Evolutionary conservation across 2,797 vertebrate genomes (phyloP).

Genomic region (Distichodus sexfasciatus): DNA sequence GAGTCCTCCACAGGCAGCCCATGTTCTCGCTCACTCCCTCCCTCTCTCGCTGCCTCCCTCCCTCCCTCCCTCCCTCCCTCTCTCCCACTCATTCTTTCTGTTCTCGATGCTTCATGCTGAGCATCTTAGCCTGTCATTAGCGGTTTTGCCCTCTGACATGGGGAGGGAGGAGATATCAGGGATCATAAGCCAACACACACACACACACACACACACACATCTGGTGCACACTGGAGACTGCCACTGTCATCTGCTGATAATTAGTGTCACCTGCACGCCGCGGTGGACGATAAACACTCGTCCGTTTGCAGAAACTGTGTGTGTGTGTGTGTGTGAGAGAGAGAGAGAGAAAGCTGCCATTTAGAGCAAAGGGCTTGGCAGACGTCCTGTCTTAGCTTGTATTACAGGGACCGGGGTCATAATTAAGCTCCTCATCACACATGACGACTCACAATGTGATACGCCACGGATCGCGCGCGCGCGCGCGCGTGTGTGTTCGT

Average conservation of each 20-base stretch:
- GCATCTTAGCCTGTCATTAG: constrained; percentile 53
- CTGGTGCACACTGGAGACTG: constrained; percentile 80
- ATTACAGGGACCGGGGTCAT: constrained; percentile 42
- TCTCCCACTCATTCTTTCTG: constrained; percentile 39
- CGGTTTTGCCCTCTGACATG: constrained; percentile 47
- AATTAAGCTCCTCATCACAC: constrained; percentile 46
- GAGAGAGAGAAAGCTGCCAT: constrained; percentile 14
- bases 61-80: neutral
- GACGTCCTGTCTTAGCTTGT: constrained; percentile 24
- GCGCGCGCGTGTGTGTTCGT: neutral
- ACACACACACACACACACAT: constrained; percentile 52
- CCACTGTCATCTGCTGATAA: constrained; percentile 88
- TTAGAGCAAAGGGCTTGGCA: constrained; percentile 17
- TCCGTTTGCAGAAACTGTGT: constrained; percentile 60
- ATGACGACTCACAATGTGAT: constrained; percentile 21
- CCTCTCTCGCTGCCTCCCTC: constrained; percentile 20
- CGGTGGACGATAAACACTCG: constrained; percentile 73
- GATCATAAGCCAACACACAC: constrained; percentile 30
- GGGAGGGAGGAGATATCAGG: constrained; percentile 47
- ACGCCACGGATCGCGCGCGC: constrained; percentile 12
- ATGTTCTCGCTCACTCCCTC: constrained; percentile 29
- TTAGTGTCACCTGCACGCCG: constrained; percentile 89
- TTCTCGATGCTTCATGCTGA: constrained; percentile 45
- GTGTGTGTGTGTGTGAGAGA: constrained; percentile 13
- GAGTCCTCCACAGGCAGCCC: neutral